phyloP scores from a whole-genome alignment of 2,797 vertebrate genomes.

The Sebastes baramenuke region DNA sequence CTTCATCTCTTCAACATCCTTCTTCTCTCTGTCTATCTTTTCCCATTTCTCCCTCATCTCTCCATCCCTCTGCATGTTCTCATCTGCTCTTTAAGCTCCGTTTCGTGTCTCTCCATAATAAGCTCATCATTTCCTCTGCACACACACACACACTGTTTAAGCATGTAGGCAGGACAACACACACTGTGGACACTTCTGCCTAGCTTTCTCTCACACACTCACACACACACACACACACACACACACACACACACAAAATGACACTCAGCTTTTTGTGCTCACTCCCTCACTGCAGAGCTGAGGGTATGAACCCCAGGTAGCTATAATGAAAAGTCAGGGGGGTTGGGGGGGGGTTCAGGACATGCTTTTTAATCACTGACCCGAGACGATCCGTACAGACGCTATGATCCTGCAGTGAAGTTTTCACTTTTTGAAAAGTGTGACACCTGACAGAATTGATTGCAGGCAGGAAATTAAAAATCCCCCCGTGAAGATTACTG shows the following conservation, averaged over 20 bases:
- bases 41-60: neutral
- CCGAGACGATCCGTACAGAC: constrained; percentile 7
- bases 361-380: constrained; percentile 44
- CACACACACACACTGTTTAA: neutral
- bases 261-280: neutral
- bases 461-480: constrained; percentile 38
- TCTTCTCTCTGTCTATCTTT: neutral
- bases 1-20: neutral
- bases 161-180: too few relatives aligned
- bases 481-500: constrained; percentile 12
- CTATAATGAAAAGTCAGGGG: constrained; percentile 23
- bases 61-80: constrained; percentile 1
- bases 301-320: constrained; percentile 6
- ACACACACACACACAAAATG: neutral
- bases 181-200: too few relatives aligned
- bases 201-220: neutral
- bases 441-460: constrained; percentile 28
- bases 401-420: constrained; percentile 1
- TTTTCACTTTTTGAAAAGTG: constrained; percentile 13
- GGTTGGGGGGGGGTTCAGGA: neutral
- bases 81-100: constrained; percentile 57
- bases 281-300: neutral
- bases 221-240: neutral
- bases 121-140: constrained; percentile 44
- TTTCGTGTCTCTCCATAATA: constrained; percentile 66